Evolutionary conservation across 2,113 vertebrate species (phyloP).

Genomic region (Cebidichthys violaceus): DNA sequence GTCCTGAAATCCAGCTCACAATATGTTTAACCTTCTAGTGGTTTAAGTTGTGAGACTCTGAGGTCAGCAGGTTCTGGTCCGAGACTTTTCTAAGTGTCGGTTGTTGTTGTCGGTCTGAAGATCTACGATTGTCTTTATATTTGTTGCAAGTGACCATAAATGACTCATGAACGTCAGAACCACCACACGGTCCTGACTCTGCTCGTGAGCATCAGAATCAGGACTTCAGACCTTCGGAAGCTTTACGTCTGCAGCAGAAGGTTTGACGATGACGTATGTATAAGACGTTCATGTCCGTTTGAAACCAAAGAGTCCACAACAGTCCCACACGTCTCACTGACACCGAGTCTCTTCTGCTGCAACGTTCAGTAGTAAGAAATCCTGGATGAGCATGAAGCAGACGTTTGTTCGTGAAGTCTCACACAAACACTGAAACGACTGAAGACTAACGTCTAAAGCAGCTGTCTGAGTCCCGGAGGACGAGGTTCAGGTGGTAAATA

Average conservation of each 20-base stretch:
- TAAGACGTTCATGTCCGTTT: background rate
- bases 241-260: conserved; percentile 1
- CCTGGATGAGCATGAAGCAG: conserved; percentile 43
- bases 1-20: no score
- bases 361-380: background rate
- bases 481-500: conserved; percentile 31
- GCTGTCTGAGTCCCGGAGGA: conserved; percentile 19
- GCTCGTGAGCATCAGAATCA: no score
- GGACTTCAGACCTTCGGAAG: background rate
- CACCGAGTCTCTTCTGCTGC: accelerated
- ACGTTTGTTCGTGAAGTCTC: background rate
- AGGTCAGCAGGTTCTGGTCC: no score
- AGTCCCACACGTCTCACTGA: background rate
- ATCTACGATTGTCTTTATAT: no score
- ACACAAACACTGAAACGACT: conserved; percentile 15
- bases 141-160: no score
- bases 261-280: conserved; percentile 1
- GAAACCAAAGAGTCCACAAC: conserved; percentile 31
- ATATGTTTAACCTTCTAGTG: no score
- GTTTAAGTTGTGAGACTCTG: no score
- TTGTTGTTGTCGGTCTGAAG: no score
- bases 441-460: conserved; percentile 62
- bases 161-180: no score
- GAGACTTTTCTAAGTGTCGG: no score
- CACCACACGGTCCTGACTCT: no score